Base-by-base conservation (phyloP, 2,888 invertebrate species). In the Pinctada fucata region DNA sequence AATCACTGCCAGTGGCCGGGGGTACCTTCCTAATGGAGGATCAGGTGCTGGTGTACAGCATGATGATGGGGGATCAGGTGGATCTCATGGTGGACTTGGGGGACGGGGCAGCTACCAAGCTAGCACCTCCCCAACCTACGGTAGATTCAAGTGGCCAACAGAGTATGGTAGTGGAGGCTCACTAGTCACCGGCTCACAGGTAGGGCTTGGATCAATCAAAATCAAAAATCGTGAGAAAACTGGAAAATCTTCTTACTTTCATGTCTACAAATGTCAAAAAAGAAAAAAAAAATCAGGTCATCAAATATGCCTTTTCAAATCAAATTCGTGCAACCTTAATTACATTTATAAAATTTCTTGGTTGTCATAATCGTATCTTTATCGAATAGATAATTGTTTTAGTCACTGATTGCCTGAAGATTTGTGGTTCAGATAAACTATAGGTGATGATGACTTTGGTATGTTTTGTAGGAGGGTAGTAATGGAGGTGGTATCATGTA, bases 81-180 rank as follows among this genome's bases (percentile, higher is more conserved):
- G 82, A 0, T 86, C 88, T 0, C 87, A 89, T 65, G 88, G 88
- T 48, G 89, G 89, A 64, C 76, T 87, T 4, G 89, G 88, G n/a
- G 88, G 88, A 2, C 66, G 51, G 6, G 88, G 88, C 5, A 79
- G 80, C 50, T 72, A 76, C 16, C 71, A 67, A 63, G 79, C 76
- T 3, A 49, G 74, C 58, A 76, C 88, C 2, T 51, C 73, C 6
- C 51, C 67, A 6, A 84, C 87, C 5, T 84, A 87, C 75, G 87
- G 83, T 45, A 82, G 83, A 67, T 68, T 84, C 2, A 75, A 78
- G 16, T 64, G 16, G 1, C 86, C 88, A 5, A 48, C 51, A 8
- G 81, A 81, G 16, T 87, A 84, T 69, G 88, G 88, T 4, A 87
- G 88, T 78, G 88, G 87, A 49, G 88, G 88, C 5, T 83, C 83